A percentile compares a stretch with the other conserved stretches of the same genome.
Conservation (phyloP, 2,888 invertebrate species). For the Tyria jacobaeae region DNA sequence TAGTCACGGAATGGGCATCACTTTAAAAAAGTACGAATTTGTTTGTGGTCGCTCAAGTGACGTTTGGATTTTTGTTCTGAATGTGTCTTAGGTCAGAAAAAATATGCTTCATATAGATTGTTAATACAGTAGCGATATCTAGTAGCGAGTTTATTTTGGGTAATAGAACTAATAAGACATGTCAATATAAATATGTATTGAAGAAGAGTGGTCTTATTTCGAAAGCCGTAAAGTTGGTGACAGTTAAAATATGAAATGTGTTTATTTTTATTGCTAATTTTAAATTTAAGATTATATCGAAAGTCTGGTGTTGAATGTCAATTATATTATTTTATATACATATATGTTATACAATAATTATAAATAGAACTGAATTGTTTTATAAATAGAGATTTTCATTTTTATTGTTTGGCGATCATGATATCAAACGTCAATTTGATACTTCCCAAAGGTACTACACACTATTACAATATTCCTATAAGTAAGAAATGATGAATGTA, state of each 20-base stretch:
- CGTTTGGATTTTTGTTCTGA: conserved; percentile 4
- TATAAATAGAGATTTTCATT: conserved; percentile 13
- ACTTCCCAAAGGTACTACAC: conserved; percentile 8
- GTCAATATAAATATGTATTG: not conserved
- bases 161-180: conserved; percentile 10
- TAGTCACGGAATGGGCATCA: not conserved
- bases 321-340: conserved; percentile 8
- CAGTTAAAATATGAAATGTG: not conserved
- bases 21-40: not conserved
- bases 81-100: conserved; percentile 7
- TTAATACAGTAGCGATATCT: conserved; percentile 16
- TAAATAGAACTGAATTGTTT: conserved; percentile 20
- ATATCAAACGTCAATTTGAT: conserved; percentile 3
- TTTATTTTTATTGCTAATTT: conserved; percentile 1
- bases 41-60: not conserved
- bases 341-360: conserved; percentile 15
- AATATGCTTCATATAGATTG: conserved; percentile 13
- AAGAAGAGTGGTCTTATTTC: not conserved
- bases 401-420: not conserved
- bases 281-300: conserved; percentile 2
- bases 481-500: conserved; percentile 50
- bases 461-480: conserved; percentile 15
- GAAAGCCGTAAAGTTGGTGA: conserved; percentile 3
- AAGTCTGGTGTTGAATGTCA: conserved; percentile 14
- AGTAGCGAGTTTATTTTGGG: conserved; percentile 7